Evolutionary conservation across 2,888 invertebrate genomes (phyloP).

Genomic region (Magallana nippona): DNA sequence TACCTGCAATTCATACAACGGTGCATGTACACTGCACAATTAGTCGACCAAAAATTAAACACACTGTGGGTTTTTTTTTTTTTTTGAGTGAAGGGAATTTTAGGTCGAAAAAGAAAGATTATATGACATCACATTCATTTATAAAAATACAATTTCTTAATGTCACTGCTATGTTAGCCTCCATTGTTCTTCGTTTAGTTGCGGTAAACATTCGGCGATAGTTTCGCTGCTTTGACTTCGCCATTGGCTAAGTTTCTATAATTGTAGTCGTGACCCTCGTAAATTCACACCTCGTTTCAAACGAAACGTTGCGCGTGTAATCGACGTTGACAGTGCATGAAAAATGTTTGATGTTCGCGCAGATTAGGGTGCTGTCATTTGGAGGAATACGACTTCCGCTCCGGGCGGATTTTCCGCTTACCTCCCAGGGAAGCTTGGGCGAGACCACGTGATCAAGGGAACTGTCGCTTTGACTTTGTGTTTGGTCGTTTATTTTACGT

Average conservation of each 20-base stretch:
- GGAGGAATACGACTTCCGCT: not conserved
- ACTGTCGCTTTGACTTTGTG: not conserved
- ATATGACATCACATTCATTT: no score
- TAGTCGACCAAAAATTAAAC: no score
- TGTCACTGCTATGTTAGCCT: not conserved
- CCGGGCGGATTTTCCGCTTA: not conserved
- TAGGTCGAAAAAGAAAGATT: no score
- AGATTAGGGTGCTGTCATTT: not conserved
- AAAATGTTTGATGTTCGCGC: not conserved
- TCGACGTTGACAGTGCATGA: not conserved
- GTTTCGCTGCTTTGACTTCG: not conserved
- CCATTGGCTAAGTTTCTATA: not conserved
- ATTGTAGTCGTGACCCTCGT: not conserved
- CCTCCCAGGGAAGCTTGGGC: not conserved
- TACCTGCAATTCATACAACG: no score
- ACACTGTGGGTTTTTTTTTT: no score
- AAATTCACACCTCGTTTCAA: not conserved
- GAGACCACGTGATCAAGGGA: not conserved
- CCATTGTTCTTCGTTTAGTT: not conserved
- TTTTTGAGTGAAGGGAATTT: no score
- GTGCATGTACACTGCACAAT: no score
- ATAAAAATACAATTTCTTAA: not conserved
- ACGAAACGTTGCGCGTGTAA: constrained; percentile 1
- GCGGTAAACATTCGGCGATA: not conserved
- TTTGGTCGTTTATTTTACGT: not conserved